Percentiles rank a stretch among this genome's conserved stretches.
Conservation (phyloP, 1,140 invertebrate genomes). For the Pogonognathellus flavescens region DNA sequence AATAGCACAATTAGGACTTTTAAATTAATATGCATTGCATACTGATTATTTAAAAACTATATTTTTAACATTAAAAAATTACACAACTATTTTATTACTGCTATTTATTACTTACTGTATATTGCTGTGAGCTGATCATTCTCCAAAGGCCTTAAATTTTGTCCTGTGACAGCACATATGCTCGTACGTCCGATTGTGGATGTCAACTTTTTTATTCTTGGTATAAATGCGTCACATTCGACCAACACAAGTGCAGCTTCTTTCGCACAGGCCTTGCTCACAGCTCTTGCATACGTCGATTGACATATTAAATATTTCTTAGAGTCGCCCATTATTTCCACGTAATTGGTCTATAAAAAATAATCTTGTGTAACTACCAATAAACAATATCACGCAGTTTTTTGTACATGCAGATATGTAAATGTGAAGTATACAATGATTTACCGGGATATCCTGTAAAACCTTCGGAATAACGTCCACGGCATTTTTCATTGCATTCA, state of each 20-base stretch:
- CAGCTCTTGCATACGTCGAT: slow-evolving; percentile 4
- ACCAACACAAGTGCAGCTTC: not conserved
- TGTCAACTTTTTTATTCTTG: not conserved
- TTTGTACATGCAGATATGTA: too few species aligned
- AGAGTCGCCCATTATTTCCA: slow-evolving; percentile 7
- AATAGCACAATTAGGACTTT: not conserved
- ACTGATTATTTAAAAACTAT: not conserved
- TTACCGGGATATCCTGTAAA: not conserved
- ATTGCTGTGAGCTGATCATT: not conserved
- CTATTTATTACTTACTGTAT: not conserved
- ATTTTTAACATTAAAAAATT: not conserved
- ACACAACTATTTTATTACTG: not conserved
- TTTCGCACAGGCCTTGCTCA: not conserved
- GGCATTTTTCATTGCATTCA: too few species aligned
- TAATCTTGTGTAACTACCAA: too few species aligned
- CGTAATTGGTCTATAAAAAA: not conserved
- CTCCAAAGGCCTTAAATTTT: slow-evolving; percentile 14
- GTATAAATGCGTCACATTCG: slow-evolving; percentile 10
- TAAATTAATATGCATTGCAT: not conserved
- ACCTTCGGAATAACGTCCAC: not conserved
- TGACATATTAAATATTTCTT: not conserved
- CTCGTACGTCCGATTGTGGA: not conserved
- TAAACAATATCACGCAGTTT: not conserved
- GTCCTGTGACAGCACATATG: not conserved
- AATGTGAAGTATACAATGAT: too few species aligned